Evolutionary conservation across 2,113 vertebrate species (phyloP), one percentile per base, ranked within the genome.

Genomic region (Orthonyx spaldingii): DNA sequence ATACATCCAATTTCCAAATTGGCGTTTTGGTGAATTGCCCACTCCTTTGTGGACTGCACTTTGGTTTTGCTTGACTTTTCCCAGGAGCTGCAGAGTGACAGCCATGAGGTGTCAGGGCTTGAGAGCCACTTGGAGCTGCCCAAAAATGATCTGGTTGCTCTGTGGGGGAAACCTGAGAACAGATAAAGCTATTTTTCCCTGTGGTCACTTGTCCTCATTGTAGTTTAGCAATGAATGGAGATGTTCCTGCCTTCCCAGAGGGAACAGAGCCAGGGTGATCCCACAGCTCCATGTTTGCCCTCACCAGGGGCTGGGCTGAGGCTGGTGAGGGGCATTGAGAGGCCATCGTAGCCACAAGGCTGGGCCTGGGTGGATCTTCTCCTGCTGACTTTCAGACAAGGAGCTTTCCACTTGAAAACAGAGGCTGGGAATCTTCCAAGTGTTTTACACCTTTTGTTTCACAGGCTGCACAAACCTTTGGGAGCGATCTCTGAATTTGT

Each of bases 271-370:
- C 66, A 63, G 8, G 47, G 4, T 4, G 21, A 60, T 61, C 23
- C 19, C 30, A 11, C 49, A 50, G 56, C 28, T 59, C 61, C 0
- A 2, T 14, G 46, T 27, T 1, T 1, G 9, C 5, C 16, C 8
- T 47, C 4, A 2, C 11, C 49, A 7, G 26, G 60, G 59, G 33
- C 28, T 80, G 59, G 18, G 28, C 69, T 78, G 44, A 50, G 82
- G 88, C 28, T 68, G 70, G 33, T 42, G 46, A 41, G 35, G 63
- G 71, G 21, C 44, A 74, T 46, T 76, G 79, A 56, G 49, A 49
- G 47, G 5, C 52, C 65, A 47, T 22, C 22, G 50, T 39, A 19
- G 47, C 74, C 57, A 47, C 70, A 69, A 3, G 33, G 22, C 47
- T 87, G 46, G 49, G 16, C 19, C 32, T 79, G 32, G 15, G 3